Evolutionary conservation across 2,113 vertebrate genomes (phyloP).

Genomic region (Chionodraco myersi): DNA sequence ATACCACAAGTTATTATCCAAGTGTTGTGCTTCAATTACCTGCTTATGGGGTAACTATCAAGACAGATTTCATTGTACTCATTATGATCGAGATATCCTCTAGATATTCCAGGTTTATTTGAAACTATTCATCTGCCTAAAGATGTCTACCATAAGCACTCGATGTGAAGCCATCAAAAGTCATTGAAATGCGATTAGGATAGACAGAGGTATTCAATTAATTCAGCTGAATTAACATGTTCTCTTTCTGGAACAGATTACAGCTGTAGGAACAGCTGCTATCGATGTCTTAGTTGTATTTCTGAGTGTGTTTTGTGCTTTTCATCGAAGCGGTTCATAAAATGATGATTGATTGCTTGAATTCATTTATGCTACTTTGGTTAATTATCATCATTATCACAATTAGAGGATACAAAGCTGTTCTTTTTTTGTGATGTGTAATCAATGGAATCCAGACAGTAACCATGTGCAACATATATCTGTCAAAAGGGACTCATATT

Average conservation of each 20-base stretch:
- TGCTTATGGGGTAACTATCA: background rate
- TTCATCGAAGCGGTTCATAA: constrained; percentile 60
- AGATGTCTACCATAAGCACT: constrained; percentile 31
- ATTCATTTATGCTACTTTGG: constrained; percentile 70
- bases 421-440: constrained; percentile 46
- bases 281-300: constrained; percentile 63
- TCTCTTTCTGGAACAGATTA: constrained; percentile 66
- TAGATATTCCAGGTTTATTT: constrained; percentile 19
- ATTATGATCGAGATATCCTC: background rate
- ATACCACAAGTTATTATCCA: background rate
- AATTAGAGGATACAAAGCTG: constrained; percentile 49
- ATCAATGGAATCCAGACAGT: constrained; percentile 43
- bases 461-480: constrained; percentile 29
- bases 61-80: background rate
- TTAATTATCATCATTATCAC: constrained; percentile 72
- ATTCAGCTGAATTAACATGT: constrained; percentile 68
- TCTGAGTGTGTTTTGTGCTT: constrained; percentile 64
- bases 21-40: background rate
- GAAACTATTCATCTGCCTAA: constrained; percentile 12
- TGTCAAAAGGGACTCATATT: constrained; percentile 20
- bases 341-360: constrained; percentile 75
- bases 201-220: constrained; percentile 70
- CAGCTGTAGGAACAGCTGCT: constrained; percentile 79
- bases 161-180: constrained; percentile 49
- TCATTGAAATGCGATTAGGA: constrained; percentile 59